Conservation (phyloP, 2,113 vertebrate genomes). For the Artemisiospiza belli region DNA sequence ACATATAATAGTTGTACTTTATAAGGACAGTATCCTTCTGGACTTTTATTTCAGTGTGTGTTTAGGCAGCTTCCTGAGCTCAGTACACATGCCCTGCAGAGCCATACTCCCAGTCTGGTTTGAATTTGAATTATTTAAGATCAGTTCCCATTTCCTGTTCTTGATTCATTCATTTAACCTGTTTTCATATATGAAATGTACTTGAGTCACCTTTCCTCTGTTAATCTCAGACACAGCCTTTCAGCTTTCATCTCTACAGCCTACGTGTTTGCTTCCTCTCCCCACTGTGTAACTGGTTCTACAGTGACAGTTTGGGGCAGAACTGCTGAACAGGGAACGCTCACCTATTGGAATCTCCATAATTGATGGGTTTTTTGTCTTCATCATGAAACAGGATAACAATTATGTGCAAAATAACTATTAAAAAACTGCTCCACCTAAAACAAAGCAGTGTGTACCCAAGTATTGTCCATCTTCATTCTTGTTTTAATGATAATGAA, state of each 20-base stretch:
- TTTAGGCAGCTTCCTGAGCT: constrained; percentile 2
- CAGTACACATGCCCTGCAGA: not conserved
- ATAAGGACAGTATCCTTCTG: not conserved
- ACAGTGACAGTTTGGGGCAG: not conserved
- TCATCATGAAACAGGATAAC: not conserved
- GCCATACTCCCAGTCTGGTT: not conserved
- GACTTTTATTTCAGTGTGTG: not conserved
- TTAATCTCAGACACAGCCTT: not conserved
- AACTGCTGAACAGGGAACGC: not conserved
- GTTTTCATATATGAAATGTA: not conserved
- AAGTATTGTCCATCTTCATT: not conserved
- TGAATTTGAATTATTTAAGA: constrained; percentile 30
- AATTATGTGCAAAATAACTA: not conserved
- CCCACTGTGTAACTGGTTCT: not conserved
- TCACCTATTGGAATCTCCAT: not conserved
- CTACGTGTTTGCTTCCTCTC: not conserved
- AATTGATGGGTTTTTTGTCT: not conserved
- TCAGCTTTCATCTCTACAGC: not conserved
- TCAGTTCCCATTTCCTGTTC: constrained; percentile 14
- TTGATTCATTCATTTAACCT: not conserved
- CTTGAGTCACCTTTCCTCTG: not conserved
- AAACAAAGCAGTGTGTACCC: not conserved
- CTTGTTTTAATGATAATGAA: not conserved
- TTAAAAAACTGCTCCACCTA: not conserved
- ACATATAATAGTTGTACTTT: not conserved